Conservation (phyloP, 2,888 invertebrate genomes). For the Gisinianus flammeolus region DNA sequence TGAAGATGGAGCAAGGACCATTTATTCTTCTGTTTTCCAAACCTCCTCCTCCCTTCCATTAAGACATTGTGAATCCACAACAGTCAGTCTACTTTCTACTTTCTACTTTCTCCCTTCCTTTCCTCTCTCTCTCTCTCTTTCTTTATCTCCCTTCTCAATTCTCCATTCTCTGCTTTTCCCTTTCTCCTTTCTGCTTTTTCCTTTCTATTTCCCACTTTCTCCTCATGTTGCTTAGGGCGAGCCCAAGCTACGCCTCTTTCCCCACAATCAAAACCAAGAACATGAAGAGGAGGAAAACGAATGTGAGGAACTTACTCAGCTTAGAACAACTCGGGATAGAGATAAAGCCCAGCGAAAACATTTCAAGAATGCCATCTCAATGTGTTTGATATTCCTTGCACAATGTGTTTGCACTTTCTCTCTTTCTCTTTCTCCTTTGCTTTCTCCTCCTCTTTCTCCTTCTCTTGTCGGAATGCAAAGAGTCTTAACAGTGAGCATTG, state of each 20-base stretch:
- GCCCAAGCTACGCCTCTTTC: not conserved
- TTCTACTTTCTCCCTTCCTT: not conserved
- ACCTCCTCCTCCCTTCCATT: not conserved
- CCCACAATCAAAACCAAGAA: not conserved
- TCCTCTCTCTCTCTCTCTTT: conserved; percentile 6
- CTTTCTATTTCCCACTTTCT: not conserved
- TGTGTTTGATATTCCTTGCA: not conserved
- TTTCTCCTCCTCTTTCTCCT: not conserved
- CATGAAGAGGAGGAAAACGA: not conserved
- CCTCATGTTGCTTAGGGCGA: not conserved
- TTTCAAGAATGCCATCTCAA: not conserved
- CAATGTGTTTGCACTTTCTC: not conserved
- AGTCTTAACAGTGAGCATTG: conserved; percentile 5
- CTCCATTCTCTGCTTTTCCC: not conserved
- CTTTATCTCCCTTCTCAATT: not conserved
- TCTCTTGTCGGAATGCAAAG: not conserved
- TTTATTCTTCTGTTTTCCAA: not conserved
- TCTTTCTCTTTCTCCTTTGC: not conserved
- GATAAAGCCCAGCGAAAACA: not conserved
- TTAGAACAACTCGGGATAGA: too few relatives aligned
- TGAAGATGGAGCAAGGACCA: not conserved
- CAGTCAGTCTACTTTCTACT: not conserved
- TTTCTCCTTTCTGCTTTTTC: not conserved
- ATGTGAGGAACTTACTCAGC: not conserved
- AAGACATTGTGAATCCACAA: not conserved